phyloP scores from a whole-genome alignment of 2,888 invertebrate genomes.

The Allolobophora icterica region DNA sequence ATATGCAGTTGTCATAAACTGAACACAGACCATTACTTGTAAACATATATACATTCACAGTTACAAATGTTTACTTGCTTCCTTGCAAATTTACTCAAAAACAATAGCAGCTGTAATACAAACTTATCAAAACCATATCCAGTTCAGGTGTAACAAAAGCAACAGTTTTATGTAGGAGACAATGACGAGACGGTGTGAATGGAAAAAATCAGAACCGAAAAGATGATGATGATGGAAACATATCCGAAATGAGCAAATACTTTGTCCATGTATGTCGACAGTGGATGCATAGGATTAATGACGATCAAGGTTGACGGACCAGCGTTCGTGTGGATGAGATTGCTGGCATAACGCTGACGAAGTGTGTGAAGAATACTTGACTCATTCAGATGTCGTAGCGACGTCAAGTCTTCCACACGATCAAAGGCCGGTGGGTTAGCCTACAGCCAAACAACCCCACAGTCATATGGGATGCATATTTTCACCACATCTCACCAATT shows the following conservation, averaged over 20 bases:
- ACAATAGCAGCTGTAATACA: no score
- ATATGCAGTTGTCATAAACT: no score
- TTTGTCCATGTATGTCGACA: slow-evolving; percentile 36
- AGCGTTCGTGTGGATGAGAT: slow-evolving; percentile 38
- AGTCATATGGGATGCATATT: not conserved
- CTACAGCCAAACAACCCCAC: not conserved
- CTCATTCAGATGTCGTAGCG: slow-evolving; percentile 33
- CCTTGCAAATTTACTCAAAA: no score
- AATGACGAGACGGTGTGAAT: not conserved
- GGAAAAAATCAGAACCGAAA: not conserved
- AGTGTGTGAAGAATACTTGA: slow-evolving; percentile 39
- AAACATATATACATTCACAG: no score
- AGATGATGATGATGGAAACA: not conserved
- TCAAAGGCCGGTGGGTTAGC: slow-evolving; percentile 39
- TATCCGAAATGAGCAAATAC: not conserved
- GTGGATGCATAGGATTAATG: slow-evolving; percentile 31
- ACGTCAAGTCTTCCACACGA: slow-evolving; percentile 37
- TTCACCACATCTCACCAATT: slow-evolving; percentile 3
- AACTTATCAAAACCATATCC: not conserved
- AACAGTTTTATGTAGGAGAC: not conserved
- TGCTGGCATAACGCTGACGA: slow-evolving; percentile 36
- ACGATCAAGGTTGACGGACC: slow-evolving; percentile 61
- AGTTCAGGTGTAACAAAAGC: not conserved
- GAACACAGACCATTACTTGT: no score
- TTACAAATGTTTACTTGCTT: no score